Percentiles rank a stretch among this genome's conserved stretches.
These are phyloP conservation scores for Carpatolechia fugitivella DNA, from an alignment of 2,888 invertebrate species.

Conservation along the genomic window DNA sequence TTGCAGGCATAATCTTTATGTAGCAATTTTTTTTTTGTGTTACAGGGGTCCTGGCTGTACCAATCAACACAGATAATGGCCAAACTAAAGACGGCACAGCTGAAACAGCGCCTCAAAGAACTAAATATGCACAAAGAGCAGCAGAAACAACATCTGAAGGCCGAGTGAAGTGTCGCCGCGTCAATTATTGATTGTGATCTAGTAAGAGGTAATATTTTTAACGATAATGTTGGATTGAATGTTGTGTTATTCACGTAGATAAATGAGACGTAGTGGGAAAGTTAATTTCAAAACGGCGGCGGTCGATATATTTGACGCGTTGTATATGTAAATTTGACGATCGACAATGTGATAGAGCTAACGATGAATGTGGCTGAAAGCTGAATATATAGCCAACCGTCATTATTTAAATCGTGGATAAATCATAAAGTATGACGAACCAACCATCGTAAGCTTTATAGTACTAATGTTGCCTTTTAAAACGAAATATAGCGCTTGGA, in stretches of 20 bases:
- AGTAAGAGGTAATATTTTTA: conserved; percentile 30
- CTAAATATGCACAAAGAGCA: conserved; percentile 65
- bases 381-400: too few relatives aligned
- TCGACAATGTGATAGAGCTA: too few relatives aligned
- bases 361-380: too few relatives aligned
- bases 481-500: background rate
- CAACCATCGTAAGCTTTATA: too few relatives aligned
- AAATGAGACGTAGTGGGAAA: too few relatives aligned
- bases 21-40: conserved; percentile 23
- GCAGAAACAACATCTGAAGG: conserved; percentile 47
- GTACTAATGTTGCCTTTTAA: background rate
- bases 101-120: conserved; percentile 83
- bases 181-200: conserved; percentile 28
- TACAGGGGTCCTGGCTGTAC: conserved; percentile 93
- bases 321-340: too few relatives aligned
- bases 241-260: background rate
- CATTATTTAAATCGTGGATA: too few relatives aligned
- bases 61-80: conserved; percentile 93
- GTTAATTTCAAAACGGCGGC: too few relatives aligned
- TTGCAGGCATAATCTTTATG: too few relatives aligned
- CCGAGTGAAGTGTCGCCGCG: conserved; percentile 43
- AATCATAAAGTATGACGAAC: too few relatives aligned
- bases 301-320: too few relatives aligned
- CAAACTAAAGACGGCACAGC: conserved; percentile 88
- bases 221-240: conserved; percentile 23